Base-by-base conservation (phyloP, 2,888 invertebrate genomes). In the Zelleria hepariella region DNA sequence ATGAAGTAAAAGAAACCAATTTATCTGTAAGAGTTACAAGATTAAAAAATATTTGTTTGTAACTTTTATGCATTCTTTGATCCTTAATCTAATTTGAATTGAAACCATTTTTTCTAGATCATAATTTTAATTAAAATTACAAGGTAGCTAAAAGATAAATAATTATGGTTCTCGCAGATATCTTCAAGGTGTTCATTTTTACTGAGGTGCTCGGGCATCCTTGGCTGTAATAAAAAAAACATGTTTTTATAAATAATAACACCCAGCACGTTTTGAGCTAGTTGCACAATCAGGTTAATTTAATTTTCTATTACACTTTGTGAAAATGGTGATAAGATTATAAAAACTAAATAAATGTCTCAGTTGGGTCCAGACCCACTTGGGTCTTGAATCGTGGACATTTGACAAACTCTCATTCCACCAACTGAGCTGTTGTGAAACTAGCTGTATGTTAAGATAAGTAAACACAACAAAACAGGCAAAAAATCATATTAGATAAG, bases 1-100 rank as follows among this genome's bases (percentile, higher is more conserved):
- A 89, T 57, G 87, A 91, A 67, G 93, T 95, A 1, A 70, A 71
- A 63, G 74, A 82, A 61, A 89, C 90, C 60, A 76, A 90, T 61
- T 87, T 95, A 64, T 64, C 71, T 65, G 74, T 79, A 2, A 82
- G 72, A 75, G 75, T 74, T 32, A 73, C 77, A 61, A 78, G 78
- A 75, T 75, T 81, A 77, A 80, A 77, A 67, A 66, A 67, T 56
- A 62, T 60, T 59, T 70, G 58, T 60, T 62, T 53, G 49, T 62
- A 72, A 64, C 66, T 64, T 18, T 59, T 58, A 55, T 62, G 8
- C 24, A 27, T 5, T 15, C 20, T 25, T 24, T 24, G 15, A 53
- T 18, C 18, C 53, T 24, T 53, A 21, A 3, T 10, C n/a, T 10
- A n/a, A n/a, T n/a, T n/a, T 42, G 15, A 42, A 42, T 42, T 2